Base-by-base conservation (phyloP, 1,140 invertebrate genomes). In the Charaxes varanes region DNA sequence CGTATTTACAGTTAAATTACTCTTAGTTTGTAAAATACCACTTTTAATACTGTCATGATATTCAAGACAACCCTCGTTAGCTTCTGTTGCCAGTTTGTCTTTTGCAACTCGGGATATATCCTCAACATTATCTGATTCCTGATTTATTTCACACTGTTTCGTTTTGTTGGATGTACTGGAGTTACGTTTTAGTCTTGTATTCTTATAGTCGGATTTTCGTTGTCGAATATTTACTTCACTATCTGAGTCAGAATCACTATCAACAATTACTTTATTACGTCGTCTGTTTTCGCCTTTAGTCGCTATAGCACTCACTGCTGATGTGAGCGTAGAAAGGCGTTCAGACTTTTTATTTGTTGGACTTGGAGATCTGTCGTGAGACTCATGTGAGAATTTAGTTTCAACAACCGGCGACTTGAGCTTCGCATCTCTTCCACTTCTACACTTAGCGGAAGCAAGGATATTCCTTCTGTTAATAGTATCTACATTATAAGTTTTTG, bases 381-480 rank as follows among this genome's bases (percentile, higher is more conserved):
- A 66, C 68, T 83, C 79, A 50, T 88, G 86, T 7, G 86, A 83
- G 62, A 89, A 88, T 65, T 89, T 90, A 44, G 88, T 84, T 73
- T 90, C 89, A 49, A 91, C 88, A 42, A 91, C 73, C 16, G 89
- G 88, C 24, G 89, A 90, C n/a, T 89, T 89, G 11, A 89, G 86
- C 65, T 88, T 89, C 28, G 69, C 74, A 74, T 90, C 91, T 62
- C 87, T 87, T 18, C 92, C 93, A 67, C 92, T 94, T 58, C 93
- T 88, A 65, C 91, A 93, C 76, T 92, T 91, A 2, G 93, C 93
- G 26, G 92, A 94, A n/a, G 93, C 91, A 14, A 96, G 77, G 33
- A 96, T 94, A 72, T 95, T 95, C 66, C 94, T 93, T 10, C 93
- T 86, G 69, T 94, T 95, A 22, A 93, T 91, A 2, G 92, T 92